A percentile compares a stretch with the other conserved stretches of the same genome.
Conservation (phyloP, 2,888 invertebrate genomes). For the Diadegma fenestrale region DNA sequence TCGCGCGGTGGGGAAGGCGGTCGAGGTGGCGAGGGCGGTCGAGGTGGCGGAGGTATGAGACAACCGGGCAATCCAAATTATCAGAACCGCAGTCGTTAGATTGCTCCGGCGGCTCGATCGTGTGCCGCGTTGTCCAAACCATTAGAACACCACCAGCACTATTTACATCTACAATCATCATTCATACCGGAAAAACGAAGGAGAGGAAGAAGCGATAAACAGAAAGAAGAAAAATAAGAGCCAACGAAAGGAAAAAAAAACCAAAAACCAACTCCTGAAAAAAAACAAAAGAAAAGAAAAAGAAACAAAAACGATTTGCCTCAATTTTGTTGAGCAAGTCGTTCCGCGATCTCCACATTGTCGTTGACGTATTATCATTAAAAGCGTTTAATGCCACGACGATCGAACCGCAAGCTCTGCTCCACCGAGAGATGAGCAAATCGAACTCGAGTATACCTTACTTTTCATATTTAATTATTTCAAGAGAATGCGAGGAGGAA, state of each 20-base stretch:
- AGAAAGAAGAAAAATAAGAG: conserved; percentile 15
- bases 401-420: conserved; percentile 24
- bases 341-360: conserved; percentile 33
- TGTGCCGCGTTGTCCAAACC: conserved; percentile 64
- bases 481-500: conserved; percentile 20
- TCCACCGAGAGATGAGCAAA: conserved; percentile 26
- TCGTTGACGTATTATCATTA: conserved; percentile 26
- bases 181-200: conserved; percentile 53
- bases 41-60: conserved; percentile 81
- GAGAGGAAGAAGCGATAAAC: conserved; percentile 24
- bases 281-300: conserved; percentile 5
- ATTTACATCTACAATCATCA: conserved; percentile 54
- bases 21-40: conserved; percentile 79
- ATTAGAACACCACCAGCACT: conserved; percentile 51
- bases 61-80: conserved; percentile 81
- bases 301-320: conserved; percentile 23
- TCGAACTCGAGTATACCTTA: conserved; percentile 55
- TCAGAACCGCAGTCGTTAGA: conserved; percentile 82
- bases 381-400: conserved; percentile 30
- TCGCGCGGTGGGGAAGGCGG: conserved; percentile 81
- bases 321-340: conserved; percentile 30
- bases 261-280: background rate
- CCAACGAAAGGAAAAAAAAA: background rate
- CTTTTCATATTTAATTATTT: conserved; percentile 8
- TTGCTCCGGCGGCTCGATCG: conserved; percentile 56